phyloP scores from a whole-genome alignment of 1,140 invertebrate species.

The Druon quercuslanigerum region DNA sequence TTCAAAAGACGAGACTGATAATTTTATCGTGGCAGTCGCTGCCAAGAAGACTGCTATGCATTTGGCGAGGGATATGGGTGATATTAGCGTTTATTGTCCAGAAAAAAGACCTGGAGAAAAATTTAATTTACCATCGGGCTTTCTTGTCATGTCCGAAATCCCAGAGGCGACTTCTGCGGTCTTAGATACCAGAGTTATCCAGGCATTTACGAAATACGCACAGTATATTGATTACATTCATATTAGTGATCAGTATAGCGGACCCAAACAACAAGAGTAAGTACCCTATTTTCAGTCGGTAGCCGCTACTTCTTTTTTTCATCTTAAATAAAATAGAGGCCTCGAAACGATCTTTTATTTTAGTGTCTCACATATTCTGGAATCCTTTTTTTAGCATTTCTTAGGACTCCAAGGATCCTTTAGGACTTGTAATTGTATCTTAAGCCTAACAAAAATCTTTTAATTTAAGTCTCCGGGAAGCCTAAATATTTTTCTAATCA shows the following conservation, averaged over 20 bases:
- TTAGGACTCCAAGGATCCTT: too few relatives aligned
- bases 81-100: conserved; percentile 94
- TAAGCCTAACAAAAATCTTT: too few relatives aligned
- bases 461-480: too few relatives aligned
- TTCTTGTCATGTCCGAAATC: conserved; percentile 92
- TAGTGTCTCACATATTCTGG: too few relatives aligned
- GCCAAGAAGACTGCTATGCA: conserved; percentile 90
- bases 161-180: conserved; percentile 89
- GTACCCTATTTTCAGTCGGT: too few relatives aligned
- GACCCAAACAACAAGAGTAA: conserved; percentile 92
- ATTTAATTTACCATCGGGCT: conserved; percentile 87
- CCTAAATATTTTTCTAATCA: too few relatives aligned
- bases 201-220: conserved; percentile 90
- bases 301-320: too few relatives aligned
- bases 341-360: too few relatives aligned
- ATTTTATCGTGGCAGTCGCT: conserved; percentile 94
- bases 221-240: conserved; percentile 96
- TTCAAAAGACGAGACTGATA: conserved; percentile 93
- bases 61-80: conserved; percentile 94
- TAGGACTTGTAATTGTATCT: too few relatives aligned
- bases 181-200: conserved; percentile 88
- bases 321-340: too few relatives aligned
- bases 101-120: conserved; percentile 93
- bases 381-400: too few relatives aligned
- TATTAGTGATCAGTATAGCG: conserved; percentile 96